Conservation (phyloP, 2,797 vertebrate species). For the Siniperca undulata region DNA sequence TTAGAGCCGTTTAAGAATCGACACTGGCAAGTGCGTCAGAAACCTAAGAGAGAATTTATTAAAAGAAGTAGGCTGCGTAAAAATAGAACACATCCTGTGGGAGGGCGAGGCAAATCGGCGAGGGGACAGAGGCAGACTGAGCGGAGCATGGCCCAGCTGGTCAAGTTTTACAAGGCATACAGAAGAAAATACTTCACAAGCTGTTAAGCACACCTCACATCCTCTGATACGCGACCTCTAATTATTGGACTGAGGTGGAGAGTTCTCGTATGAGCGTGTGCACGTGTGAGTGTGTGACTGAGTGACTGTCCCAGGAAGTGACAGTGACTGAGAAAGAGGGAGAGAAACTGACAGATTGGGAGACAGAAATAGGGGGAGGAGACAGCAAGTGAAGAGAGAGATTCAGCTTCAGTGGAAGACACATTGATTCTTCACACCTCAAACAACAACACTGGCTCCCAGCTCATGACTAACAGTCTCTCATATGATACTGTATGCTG, state of each 20-base stretch:
- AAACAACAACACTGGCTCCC: neutral
- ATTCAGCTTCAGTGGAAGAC: constrained; percentile 19
- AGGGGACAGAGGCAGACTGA: constrained; percentile 69
- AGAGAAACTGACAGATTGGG: constrained; percentile 19
- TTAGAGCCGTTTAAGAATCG: constrained; percentile 56
- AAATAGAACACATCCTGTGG: constrained; percentile 85
- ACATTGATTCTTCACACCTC: constrained; percentile 21
- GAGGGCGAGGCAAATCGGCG: constrained; percentile 71
- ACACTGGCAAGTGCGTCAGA: constrained; percentile 69
- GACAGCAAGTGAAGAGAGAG: constrained; percentile 2
- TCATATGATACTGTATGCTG: neutral
- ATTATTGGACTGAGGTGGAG: constrained; percentile 4
- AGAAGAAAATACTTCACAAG: constrained; percentile 44
- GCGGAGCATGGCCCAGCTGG: constrained; percentile 62
- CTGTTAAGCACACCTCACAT: constrained; percentile 39
- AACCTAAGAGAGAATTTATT: constrained; percentile 82
- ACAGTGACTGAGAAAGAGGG: constrained; percentile 38
- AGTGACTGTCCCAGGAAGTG: constrained; percentile 14
- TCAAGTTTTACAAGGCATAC: constrained; percentile 54
- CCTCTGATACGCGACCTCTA: constrained; percentile 6
- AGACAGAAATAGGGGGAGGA: constrained; percentile 18
- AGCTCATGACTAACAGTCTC: neutral
- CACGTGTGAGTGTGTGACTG: neutral
- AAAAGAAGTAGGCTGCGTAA: constrained; percentile 87
- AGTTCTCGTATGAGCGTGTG: constrained; percentile 4